Evolutionary conservation across 2,113 vertebrate genomes (phyloP).

Genomic region (Anoplopoma fimbria): DNA sequence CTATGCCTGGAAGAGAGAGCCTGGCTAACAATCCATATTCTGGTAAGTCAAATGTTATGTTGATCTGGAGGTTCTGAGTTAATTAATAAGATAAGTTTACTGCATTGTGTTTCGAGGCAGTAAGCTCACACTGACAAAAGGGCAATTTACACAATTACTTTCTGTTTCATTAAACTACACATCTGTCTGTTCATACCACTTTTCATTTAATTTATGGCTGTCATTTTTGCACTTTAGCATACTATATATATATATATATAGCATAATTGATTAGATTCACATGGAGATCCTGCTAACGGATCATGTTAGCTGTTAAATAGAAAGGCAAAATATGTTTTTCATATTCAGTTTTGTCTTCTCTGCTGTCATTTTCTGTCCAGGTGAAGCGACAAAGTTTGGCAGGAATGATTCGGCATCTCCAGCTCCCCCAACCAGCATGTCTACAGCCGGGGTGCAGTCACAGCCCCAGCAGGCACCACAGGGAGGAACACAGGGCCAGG

Average conservation of each 20-base stretch:
- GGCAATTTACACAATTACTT: not conserved
- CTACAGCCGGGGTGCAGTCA: slow-evolving; percentile 88
- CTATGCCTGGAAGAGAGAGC: slow-evolving; percentile 93
- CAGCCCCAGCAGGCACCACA: slow-evolving; percentile 84
- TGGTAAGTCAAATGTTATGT: slow-evolving; percentile 79
- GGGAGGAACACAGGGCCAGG: slow-evolving; percentile 80
- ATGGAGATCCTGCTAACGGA: not conserved
- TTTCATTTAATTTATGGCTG: not conserved
- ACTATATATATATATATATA: not conserved
- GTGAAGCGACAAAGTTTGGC: slow-evolving; percentile 95
- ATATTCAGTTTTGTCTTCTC: not conserved
- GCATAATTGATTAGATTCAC: not conserved
- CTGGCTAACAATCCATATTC: slow-evolving; percentile 94
- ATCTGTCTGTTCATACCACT: not conserved
- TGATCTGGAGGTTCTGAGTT: not conserved
- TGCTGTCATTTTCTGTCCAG: slow-evolving; percentile 71
- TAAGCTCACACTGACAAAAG: not conserved
- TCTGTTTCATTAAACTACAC: not conserved
- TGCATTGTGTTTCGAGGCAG: not conserved
- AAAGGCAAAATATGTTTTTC: not conserved
- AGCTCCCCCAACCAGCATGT: slow-evolving; percentile 89
- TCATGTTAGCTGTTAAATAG: not conserved
- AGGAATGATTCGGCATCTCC: slow-evolving; percentile 94
- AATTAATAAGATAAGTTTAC: not conserved
- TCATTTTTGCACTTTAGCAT: not conserved